phyloP scores from a whole-genome alignment of 2,888 invertebrate species.

The Noctua janthe region DNA sequence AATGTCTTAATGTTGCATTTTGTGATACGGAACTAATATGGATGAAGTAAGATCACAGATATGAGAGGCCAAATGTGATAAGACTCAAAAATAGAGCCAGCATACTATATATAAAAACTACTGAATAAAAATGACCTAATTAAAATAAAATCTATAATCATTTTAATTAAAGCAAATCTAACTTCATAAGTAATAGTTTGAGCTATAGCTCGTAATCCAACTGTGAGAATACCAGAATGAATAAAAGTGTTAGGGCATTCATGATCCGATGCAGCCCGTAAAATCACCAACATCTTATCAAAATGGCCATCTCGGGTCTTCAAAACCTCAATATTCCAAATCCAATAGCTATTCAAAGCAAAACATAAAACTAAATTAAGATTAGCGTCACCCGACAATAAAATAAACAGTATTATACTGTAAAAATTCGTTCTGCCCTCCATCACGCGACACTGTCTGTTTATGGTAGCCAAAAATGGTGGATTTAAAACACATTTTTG shows the following conservation, averaged over 20 bases:
- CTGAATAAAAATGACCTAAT: background rate
- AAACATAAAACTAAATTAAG: slow-evolving; percentile 61
- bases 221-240: background rate
- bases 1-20: background rate
- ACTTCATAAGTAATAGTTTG: background rate
- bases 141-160: background rate
- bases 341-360: slow-evolving; percentile 8
- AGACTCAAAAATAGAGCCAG: background rate
- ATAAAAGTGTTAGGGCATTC: background rate
- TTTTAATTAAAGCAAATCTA: background rate
- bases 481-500: slow-evolving; percentile 64
- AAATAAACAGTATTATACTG: slow-evolving; percentile 57
- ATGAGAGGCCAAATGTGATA: background rate
- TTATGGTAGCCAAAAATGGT: slow-evolving; percentile 50
- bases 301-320: background rate
- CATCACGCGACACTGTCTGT: slow-evolving; percentile 61
- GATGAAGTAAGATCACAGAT: background rate
- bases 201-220: background rate
- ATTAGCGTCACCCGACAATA: slow-evolving; percentile 51
- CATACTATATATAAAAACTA: background rate
- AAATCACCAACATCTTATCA: background rate
- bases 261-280: background rate
- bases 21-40: background rate
- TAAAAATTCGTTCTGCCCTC: slow-evolving; percentile 50
- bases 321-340: slow-evolving; percentile 25